Evolutionary conservation across 2,797 vertebrate species (phyloP), one percentile per base, ranked within the genome.

Genomic region (Sebastes baramenuke): DNA sequence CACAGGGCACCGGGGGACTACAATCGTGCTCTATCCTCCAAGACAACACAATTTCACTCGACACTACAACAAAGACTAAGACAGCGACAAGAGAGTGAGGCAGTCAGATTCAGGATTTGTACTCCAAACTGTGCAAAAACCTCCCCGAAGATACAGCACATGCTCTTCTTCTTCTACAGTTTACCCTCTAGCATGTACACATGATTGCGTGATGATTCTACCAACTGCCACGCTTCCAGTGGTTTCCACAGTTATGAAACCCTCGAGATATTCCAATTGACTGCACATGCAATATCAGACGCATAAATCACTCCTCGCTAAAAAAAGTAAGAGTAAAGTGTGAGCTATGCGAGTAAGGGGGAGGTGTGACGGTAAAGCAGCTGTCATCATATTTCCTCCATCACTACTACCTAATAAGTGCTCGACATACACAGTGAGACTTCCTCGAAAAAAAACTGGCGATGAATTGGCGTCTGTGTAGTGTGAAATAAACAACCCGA

Each of bases 281-380:
- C 83, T 88, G 73, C 67, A 86, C 84, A 87, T 75, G 69, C 69
- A 85, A 68, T 79, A 85, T 91, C 85, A 77, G 69, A 74, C 8
- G 75, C 81, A 89, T 89, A 93, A 92, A 94, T 92, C 88, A 90
- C 56, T 77, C 71, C 32, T 66, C 34, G 24, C 60, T 61, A 70
- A 90, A 82, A 90, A 82, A 90, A 86, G 79, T 75, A 79, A 88
- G 77, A 86, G 72, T 71, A 85, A 87, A 88, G 79, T 77, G 56
- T 82, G 78, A 86, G 84, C 60, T 76, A 86, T 86, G 74, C 2
- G 20, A 87, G 75, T n/a, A 13, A 32, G 5, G 62, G 73, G 49
- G 59, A 73, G 72, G 72, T 75, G 77, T 65, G 81, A 80, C 49
- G 60, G 60, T 69, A 81, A 85, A 88, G 75, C 73, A 75, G 76